Conservation (phyloP, 2,797 vertebrate species). For the Sarcophilus harrisii region DNA sequence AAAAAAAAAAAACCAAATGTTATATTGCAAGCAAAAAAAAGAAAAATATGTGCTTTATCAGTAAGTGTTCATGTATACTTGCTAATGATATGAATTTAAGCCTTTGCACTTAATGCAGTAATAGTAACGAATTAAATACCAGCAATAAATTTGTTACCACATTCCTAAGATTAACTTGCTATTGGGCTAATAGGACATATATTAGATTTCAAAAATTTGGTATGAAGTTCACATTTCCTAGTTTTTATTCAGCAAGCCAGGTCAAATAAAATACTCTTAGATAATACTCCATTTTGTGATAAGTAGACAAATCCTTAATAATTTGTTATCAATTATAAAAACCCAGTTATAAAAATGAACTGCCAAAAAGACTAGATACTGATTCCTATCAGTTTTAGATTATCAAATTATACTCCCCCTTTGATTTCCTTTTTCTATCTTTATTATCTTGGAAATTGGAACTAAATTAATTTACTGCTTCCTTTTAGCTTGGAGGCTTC, state of each 20-base stretch:
- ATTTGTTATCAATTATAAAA: neutral
- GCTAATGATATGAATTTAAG: neutral
- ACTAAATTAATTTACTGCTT: neutral
- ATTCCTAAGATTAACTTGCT: neutral
- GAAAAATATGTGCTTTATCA: neutral
- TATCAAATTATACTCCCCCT: neutral
- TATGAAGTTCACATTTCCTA: neutral
- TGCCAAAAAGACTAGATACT: neutral
- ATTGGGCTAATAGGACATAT: neutral
- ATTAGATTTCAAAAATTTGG: conserved; percentile 26
- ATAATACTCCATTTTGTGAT: neutral
- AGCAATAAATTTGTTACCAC: neutral
- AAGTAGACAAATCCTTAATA: conserved; percentile 23
- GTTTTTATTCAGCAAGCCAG: neutral
- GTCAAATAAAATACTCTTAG: neutral
- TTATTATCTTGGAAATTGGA: neutral
- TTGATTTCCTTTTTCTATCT: neutral
- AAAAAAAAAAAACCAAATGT: neutral
- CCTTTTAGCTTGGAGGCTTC: neutral
- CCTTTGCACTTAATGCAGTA: neutral
- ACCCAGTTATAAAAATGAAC: neutral
- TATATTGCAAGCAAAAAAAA: neutral
- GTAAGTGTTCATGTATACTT: neutral
- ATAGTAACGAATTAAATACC: neutral
- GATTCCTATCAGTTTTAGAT: neutral